Evolutionary conservation across 2,797 vertebrate species (phyloP).

Genomic region (Australoheros facetus): DNA sequence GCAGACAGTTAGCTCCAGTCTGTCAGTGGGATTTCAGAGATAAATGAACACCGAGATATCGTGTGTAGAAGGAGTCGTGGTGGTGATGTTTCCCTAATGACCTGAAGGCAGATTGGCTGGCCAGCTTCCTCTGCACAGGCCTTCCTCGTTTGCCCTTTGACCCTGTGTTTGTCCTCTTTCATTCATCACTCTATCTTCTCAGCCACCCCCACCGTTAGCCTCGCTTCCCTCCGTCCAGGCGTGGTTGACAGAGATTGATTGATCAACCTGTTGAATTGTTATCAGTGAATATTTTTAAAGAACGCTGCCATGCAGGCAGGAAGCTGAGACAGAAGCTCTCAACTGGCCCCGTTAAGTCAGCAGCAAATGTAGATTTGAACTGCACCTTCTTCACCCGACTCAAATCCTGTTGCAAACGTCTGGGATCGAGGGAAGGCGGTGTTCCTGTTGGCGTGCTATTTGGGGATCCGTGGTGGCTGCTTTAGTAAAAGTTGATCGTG

Average conservation of each 20-base stretch:
- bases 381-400: neutral
- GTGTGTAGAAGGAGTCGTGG: no score
- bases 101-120: slow-evolving; percentile 35
- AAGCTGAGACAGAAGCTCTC: slow-evolving; percentile 57
- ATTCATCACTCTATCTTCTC: slow-evolving; percentile 80
- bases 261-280: slow-evolving; percentile 65
- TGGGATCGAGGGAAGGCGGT: neutral
- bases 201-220: slow-evolving; percentile 34
- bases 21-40: neutral
- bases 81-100: slow-evolving; percentile 34
- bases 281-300: slow-evolving; percentile 59
- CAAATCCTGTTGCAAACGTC: neutral
- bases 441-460: neutral
- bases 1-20: neutral
- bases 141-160: slow-evolving; percentile 73
- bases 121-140: slow-evolving; percentile 62
- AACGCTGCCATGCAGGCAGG: slow-evolving; percentile 21
- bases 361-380: slow-evolving; percentile 3
- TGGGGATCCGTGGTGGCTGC: fast-evolving
- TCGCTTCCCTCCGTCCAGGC: slow-evolving; percentile 12
- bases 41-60: neutral
- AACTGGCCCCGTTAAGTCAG: slow-evolving; percentile 25
- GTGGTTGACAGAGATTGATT: slow-evolving; percentile 80
- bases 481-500: no score
- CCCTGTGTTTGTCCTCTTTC: slow-evolving; percentile 82